These are phyloP conservation scores for Pristis pectinata DNA, from an alignment of 2,797 vertebrate genomes.

Conservation along the genomic window DNA sequence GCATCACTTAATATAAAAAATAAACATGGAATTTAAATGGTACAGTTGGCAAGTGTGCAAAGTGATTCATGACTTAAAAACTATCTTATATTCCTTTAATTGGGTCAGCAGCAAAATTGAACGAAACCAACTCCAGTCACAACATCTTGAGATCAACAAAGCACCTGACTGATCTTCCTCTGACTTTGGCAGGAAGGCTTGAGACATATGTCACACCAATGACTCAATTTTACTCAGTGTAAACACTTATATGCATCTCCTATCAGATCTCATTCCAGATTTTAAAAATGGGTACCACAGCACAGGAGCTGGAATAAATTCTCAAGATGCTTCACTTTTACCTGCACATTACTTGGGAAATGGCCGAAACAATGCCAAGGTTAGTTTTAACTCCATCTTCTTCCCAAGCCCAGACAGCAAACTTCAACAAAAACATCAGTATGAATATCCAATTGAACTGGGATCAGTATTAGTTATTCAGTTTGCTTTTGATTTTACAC, in stretches of 20 bases:
- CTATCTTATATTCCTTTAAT: neutral
- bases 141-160: neutral
- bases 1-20: neutral
- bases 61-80: neutral
- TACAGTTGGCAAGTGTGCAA: neutral
- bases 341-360: neutral
- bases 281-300: neutral
- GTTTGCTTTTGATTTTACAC: neutral
- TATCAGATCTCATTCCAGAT: neutral
- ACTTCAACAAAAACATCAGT: too few species aligned
- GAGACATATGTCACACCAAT: neutral
- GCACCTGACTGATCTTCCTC: neutral
- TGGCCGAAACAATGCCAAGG: neutral
- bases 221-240: neutral
- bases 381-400: neutral
- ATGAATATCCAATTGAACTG: too few species aligned
- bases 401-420: neutral
- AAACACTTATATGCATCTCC: neutral
- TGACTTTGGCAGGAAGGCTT: neutral
- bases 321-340: neutral
- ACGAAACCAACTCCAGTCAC: neutral
- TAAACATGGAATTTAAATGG: neutral
- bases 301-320: neutral
- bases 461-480: neutral
- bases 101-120: neutral